Conservation (phyloP, 2,888 invertebrate species). For the Cryptus viduatorius region DNA sequence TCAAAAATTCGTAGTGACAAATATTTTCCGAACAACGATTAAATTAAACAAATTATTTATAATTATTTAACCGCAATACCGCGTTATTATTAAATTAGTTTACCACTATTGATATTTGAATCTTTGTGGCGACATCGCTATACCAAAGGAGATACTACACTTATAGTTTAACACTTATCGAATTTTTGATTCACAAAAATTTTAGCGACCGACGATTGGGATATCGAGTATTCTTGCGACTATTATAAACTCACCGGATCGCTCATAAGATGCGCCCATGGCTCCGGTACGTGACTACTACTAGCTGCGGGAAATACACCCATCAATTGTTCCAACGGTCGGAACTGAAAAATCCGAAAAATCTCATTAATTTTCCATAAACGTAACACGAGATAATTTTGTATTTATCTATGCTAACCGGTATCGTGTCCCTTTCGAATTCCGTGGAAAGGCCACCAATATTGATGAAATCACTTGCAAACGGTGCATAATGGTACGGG, state of each 20-base stretch:
- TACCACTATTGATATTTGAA: too few species aligned
- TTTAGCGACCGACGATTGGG: neutral
- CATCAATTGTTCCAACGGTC: slow-evolving; percentile 99
- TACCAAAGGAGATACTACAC: too few species aligned
- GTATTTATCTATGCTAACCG: slow-evolving; percentile 87
- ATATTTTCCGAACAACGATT: neutral
- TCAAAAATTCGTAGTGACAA: neutral
- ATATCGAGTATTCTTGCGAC: slow-evolving; percentile 4
- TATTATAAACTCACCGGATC: slow-evolving; percentile 89
- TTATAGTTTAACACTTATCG: neutral
- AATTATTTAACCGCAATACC: neutral
- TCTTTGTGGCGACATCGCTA: too few species aligned
- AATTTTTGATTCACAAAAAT: neutral
- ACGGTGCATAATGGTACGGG: slow-evolving; percentile 99
- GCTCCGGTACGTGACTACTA: slow-evolving; percentile 95
- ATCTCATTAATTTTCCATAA: neutral
- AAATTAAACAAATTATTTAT: neutral
- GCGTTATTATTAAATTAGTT: neutral
- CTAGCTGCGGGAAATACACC: slow-evolving; percentile 99
- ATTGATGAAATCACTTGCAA: slow-evolving; percentile 99
- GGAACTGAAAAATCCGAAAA: slow-evolving; percentile 89
- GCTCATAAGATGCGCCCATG: slow-evolving; percentile 97
- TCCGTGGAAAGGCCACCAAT: slow-evolving; percentile 93
- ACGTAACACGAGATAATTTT: neutral
- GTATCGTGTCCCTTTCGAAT: slow-evolving; percentile 95